phyloP scores from a whole-genome alignment of 2,113 vertebrate species.

The Gallinago paraguaiae region DNA sequence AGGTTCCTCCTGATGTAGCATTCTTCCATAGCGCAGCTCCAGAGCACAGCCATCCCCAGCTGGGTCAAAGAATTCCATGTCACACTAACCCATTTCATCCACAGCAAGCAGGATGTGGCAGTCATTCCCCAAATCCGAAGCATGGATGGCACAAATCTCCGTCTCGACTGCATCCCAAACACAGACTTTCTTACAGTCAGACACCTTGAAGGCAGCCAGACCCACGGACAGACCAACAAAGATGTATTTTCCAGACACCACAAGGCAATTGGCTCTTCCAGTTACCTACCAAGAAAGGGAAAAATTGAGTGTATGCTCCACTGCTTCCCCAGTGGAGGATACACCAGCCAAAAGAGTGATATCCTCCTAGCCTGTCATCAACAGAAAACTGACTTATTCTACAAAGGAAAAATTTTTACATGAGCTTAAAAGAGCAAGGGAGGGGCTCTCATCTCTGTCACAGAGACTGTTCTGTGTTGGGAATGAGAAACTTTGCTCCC shows the following conservation, averaged over 20 bases:
- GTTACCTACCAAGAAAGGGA: conserved; percentile 72
- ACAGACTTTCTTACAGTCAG: conserved; percentile 19
- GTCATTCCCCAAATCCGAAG: conserved; percentile 57
- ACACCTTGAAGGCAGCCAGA: conserved; percentile 74
- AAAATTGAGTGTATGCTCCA: not conserved
- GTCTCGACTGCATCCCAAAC: conserved; percentile 73
- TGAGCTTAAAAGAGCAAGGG: not conserved
- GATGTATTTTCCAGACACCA: conserved; percentile 76
- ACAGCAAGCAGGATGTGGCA: conserved; percentile 75
- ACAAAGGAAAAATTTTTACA: not conserved
- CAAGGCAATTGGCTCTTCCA: conserved; percentile 77
- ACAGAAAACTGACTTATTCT: not conserved
- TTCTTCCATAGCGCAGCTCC: not conserved
- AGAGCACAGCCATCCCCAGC: not conserved
- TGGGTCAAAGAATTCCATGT: not conserved
- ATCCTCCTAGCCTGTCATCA: not conserved
- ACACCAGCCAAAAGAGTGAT: not conserved
- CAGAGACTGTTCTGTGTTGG: not conserved
- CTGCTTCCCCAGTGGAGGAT: not conserved
- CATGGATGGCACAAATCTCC: conserved; percentile 77
- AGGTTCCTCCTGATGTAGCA: not conserved
- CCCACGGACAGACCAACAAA: conserved; percentile 78
- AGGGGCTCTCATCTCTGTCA: not conserved
- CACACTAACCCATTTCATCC: conserved; percentile 85
- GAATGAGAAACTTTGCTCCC: not conserved